A percentile compares a stretch with the other conserved stretches of the same genome.
Evolutionary conservation across 2,113 vertebrate species (phyloP).

Genomic region (Cololabis saira): DNA sequence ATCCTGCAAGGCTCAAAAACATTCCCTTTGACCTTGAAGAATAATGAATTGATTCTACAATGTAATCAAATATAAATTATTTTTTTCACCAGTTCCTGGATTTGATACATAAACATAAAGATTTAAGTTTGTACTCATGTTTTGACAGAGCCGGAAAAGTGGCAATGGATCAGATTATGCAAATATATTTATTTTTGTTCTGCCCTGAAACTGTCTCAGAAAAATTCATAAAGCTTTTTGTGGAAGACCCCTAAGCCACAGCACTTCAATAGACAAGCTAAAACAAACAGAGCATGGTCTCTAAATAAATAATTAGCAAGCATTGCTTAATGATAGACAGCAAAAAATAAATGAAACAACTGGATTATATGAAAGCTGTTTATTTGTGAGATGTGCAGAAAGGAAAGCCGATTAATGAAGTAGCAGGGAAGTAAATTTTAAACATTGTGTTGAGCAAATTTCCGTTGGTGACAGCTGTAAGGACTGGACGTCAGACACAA

Average conservation of each 20-base stretch:
- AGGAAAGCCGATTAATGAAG: conserved; percentile 74
- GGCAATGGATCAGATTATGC: conserved; percentile 24
- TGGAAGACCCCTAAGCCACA: conserved; percentile 9
- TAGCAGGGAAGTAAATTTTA: conserved; percentile 69
- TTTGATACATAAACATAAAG: too few species aligned
- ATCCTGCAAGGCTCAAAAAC: background rate
- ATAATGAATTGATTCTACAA: background rate
- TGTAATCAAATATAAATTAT: background rate
- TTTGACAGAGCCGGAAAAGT: background rate
- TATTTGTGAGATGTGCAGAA: conserved; percentile 63
- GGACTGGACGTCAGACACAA: conserved; percentile 48
- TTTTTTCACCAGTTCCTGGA: too few species aligned
- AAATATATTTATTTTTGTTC: conserved; percentile 5
- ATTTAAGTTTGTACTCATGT: too few species aligned
- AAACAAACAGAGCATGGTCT: conserved; percentile 57
- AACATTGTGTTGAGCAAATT: conserved; percentile 70
- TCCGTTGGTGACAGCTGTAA: conserved; percentile 53
- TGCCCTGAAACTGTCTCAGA: conserved; percentile 28
- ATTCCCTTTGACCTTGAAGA: background rate
- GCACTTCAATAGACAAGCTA: conserved; percentile 45
- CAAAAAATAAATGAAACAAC: conserved; percentile 71
- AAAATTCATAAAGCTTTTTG: too few species aligned
- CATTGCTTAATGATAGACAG: conserved; percentile 46
- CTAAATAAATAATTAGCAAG: conserved; percentile 75
- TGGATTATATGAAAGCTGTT: conserved; percentile 68